phyloP scores from a whole-genome alignment of 1,140 invertebrate genomes.

The Pomacea maculata region DNA sequence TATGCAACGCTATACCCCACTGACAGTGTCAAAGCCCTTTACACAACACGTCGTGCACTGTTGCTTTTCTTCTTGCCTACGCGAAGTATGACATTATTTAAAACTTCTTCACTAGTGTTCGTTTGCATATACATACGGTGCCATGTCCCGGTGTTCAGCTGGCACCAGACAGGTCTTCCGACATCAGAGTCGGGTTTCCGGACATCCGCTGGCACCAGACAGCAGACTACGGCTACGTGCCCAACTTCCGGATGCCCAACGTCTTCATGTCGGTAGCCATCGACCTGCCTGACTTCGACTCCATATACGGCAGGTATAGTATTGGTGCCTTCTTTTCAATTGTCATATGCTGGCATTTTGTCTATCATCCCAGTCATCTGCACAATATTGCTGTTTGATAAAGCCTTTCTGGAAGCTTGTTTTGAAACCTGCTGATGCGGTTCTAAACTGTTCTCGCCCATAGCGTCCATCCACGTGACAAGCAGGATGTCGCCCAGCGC shows the following conservation, averaged over 20 bases:
- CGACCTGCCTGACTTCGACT: conserved; percentile 52
- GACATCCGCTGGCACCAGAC: conserved; percentile 58
- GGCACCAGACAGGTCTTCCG: no score
- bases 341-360: neutral
- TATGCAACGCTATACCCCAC: no score
- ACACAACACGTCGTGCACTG: no score
- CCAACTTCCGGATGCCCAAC: conserved; percentile 44
- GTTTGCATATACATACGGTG: no score
- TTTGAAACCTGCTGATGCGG: no score
- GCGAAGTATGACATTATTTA: no score
- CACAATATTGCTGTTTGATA: no score
- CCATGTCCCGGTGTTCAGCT: no score
- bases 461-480: conserved; percentile 57
- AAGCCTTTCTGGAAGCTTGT: no score
- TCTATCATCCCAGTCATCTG: neutral
- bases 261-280: conserved; percentile 57
- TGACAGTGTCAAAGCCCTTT: no score
- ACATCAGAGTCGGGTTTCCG: conserved; percentile 33
- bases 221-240: conserved; percentile 46
- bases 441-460: neutral
- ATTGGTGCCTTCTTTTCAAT: conserved; percentile 7
- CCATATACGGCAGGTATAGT: conserved; percentile 41
- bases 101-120: no score
- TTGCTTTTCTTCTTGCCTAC: no score
- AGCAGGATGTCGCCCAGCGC: conserved; percentile 52